phyloP scores from a whole-genome alignment of 1,140 invertebrate species.

The Olivierus martensii region DNA sequence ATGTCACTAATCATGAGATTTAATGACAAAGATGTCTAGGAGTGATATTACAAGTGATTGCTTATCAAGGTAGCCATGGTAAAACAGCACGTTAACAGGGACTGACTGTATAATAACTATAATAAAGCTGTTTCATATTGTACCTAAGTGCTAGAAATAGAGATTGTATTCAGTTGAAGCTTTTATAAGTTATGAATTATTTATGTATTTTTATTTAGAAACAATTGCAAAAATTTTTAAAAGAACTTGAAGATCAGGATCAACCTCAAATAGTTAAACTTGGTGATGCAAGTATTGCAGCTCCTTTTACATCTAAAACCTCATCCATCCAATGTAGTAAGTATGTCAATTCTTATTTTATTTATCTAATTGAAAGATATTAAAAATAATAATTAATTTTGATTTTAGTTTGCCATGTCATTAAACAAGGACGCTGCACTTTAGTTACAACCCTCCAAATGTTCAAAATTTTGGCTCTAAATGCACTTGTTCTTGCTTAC shows the following conservation, averaged over 20 bases:
- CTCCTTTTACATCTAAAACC: conserved; percentile 95
- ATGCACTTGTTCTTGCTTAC: conserved; percentile 94
- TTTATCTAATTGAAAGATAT: neutral
- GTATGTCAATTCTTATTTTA: conserved; percentile 23
- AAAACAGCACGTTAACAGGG: no score
- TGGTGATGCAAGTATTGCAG: conserved; percentile 97
- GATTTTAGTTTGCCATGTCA: conserved; percentile 87
- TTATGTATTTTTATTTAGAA: no score
- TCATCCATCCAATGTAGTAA: conserved; percentile 93
- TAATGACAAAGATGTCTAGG: no score
- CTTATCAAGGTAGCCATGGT: no score
- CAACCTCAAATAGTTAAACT: conserved; percentile 77
- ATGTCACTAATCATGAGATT: no score
- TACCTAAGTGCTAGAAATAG: no score
- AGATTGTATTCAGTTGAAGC: no score
- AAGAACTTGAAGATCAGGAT: conserved; percentile 86
- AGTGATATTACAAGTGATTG: no score
- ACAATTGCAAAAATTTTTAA: conserved; percentile 60
- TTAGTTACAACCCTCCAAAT: conserved; percentile 98
- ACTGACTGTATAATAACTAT: no score
- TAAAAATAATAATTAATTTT: conserved; percentile 6
- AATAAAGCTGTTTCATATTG: no score
- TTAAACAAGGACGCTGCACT: conserved; percentile 98
- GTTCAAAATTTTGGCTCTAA: conserved; percentile 99
- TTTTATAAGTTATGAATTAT: no score